Conservation (phyloP, 2,888 invertebrate species). For the Orchesellides sinensis region DNA sequence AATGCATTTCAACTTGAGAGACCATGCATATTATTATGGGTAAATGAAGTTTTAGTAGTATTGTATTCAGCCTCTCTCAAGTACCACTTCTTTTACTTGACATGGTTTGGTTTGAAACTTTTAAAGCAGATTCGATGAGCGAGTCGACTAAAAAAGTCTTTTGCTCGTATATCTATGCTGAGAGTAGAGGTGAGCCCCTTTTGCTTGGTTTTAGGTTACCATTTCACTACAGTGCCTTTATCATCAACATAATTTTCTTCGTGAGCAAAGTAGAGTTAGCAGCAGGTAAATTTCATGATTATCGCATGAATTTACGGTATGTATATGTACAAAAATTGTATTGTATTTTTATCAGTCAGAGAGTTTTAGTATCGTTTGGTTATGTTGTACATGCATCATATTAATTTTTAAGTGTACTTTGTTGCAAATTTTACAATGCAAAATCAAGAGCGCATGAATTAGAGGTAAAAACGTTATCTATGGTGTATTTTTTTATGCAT, state of each 20-base stretch:
- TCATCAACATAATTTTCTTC: background rate
- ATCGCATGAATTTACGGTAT: background rate
- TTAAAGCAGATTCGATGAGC: background rate
- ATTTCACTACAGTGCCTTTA: background rate
- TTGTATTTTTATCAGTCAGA: no score
- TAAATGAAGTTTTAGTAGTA: no score
- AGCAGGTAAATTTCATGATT: background rate
- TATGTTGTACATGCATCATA: no score
- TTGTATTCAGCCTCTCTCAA: background rate
- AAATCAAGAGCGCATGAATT: conserved; percentile 46
- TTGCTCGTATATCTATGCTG: background rate
- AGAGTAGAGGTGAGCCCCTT: background rate
- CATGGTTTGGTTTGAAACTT: conserved; percentile 36
- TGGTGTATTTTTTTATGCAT: background rate
- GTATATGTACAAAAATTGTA: no score
- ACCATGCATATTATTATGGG: background rate
- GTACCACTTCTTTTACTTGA: conserved; percentile 31
- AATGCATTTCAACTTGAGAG: conserved; percentile 46
- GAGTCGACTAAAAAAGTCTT: no score
- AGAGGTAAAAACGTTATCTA: conserved; percentile 25
- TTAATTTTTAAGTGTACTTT: no score
- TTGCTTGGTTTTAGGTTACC: conserved; percentile 17
- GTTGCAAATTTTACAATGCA: background rate
- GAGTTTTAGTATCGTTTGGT: no score
- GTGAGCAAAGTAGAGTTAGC: background rate